phyloP scores from a whole-genome alignment of 2,113 vertebrate species.

The Platysteira castanea region DNA sequence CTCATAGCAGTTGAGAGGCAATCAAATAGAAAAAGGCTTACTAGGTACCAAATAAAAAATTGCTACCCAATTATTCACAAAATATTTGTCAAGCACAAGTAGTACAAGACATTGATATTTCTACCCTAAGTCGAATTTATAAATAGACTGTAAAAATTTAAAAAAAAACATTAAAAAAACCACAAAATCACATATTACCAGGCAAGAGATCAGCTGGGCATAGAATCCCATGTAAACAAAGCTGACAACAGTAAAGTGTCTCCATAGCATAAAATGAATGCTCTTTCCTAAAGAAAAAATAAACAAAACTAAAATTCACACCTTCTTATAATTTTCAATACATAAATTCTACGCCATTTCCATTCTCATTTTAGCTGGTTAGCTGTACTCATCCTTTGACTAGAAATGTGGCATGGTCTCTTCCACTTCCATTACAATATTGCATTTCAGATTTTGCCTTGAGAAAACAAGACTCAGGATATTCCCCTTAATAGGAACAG shows the following conservation, averaged over 20 bases:
- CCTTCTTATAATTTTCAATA: not conserved
- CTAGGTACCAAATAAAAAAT: not conserved
- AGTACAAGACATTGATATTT: not conserved
- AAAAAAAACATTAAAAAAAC: not conserved
- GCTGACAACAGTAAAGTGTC: not conserved
- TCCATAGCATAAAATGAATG: not conserved
- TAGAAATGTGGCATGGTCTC: not conserved
- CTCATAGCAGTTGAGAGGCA: not conserved
- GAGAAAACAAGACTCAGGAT: not conserved
- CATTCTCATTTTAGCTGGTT: not conserved
- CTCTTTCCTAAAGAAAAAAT: not conserved
- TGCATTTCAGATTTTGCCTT: not conserved
- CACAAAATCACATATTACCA: constrained; percentile 5
- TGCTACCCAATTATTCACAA: not conserved
- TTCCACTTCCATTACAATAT: not conserved
- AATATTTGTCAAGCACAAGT: not conserved
- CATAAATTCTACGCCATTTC: not conserved
- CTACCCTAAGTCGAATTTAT: not conserved
- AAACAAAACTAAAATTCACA: not conserved
- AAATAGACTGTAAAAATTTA: not conserved
- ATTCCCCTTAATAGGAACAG: not conserved
- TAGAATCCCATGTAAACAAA: constrained; percentile 23
- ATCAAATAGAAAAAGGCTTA: not conserved
- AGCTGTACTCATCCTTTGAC: not conserved
- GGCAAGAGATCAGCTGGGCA: not conserved